These are phyloP conservation scores for Cordilura impudica DNA, from an alignment of 2,888 invertebrate species.

Conservation along the genomic window DNA sequence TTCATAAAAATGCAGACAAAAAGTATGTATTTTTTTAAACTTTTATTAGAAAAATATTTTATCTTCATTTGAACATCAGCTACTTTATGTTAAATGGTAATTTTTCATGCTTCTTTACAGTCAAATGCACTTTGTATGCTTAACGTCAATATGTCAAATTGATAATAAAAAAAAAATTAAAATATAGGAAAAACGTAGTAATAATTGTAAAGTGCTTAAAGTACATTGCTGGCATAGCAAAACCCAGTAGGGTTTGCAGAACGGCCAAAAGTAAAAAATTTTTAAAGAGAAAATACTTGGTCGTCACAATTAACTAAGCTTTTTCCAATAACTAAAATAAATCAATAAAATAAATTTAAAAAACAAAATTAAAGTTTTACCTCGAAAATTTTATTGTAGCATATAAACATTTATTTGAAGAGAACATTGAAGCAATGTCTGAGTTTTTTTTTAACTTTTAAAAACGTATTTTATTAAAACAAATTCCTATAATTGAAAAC, in stretches of 20 bases:
- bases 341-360: too few relatives aligned
- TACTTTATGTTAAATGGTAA: slow-evolving; percentile 18
- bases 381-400: too few relatives aligned
- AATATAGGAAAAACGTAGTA: slow-evolving; percentile 33
- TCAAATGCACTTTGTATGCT: slow-evolving; percentile 72
- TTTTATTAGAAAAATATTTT: not conserved
- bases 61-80: slow-evolving; percentile 22
- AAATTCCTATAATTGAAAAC: not conserved
- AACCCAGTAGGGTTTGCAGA: slow-evolving; percentile 24
- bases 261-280: not conserved
- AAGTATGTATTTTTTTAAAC: not conserved
- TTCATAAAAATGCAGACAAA: too few relatives aligned
- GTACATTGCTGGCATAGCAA: slow-evolving; percentile 2
- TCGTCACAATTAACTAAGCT: not conserved
- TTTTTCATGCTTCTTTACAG: not conserved
- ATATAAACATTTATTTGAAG: too few relatives aligned
- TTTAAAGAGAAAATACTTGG: too few relatives aligned
- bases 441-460: too few relatives aligned
- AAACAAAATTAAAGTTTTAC: too few relatives aligned
- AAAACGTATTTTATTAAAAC: too few relatives aligned
- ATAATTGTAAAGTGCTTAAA: slow-evolving; percentile 51
- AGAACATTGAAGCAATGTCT: too few relatives aligned
- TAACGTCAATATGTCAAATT: slow-evolving; percentile 75
- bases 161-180: slow-evolving; percentile 66
- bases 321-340: not conserved